Evolutionary conservation across 2,797 vertebrate genomes (phyloP).

Genomic region (Paguma larvata): DNA sequence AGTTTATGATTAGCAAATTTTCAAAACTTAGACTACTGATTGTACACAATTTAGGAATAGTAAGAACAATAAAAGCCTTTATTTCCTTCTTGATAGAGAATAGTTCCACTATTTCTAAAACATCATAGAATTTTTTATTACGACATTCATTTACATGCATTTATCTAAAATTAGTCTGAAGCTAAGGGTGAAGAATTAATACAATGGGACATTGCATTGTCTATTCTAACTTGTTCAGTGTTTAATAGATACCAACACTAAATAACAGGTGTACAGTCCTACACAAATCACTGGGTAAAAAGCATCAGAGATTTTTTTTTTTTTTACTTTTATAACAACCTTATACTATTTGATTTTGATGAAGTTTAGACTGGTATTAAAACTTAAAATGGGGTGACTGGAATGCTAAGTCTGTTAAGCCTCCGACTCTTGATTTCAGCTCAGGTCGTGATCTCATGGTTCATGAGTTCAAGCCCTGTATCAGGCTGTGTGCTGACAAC

Average conservation of each 20-base stretch:
- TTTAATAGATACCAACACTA: neutral
- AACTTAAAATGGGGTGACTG: neutral
- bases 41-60: neutral
- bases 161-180: neutral
- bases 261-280: neutral
- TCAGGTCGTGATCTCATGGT: too few relatives aligned
- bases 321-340: neutral
- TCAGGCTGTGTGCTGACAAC: too few relatives aligned
- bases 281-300: neutral
- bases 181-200: neutral
- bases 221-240: neutral
- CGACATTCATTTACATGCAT: neutral
- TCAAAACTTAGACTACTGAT: neutral
- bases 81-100: neutral
- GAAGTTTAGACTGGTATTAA: neutral
- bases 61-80: neutral
- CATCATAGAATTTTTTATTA: neutral
- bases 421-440: too few relatives aligned
- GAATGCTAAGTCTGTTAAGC: too few relatives aligned
- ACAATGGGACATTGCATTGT: neutral
- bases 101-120: neutral
- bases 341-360: neutral
- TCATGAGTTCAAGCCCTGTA: too few relatives aligned
- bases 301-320: too few relatives aligned
- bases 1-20: neutral